Percentiles rank a stretch among this genome's conserved stretches.
These are phyloP conservation scores for Bradypodion pumilum DNA, from an alignment of 2,797 vertebrate species.

Conservation along the genomic window DNA sequence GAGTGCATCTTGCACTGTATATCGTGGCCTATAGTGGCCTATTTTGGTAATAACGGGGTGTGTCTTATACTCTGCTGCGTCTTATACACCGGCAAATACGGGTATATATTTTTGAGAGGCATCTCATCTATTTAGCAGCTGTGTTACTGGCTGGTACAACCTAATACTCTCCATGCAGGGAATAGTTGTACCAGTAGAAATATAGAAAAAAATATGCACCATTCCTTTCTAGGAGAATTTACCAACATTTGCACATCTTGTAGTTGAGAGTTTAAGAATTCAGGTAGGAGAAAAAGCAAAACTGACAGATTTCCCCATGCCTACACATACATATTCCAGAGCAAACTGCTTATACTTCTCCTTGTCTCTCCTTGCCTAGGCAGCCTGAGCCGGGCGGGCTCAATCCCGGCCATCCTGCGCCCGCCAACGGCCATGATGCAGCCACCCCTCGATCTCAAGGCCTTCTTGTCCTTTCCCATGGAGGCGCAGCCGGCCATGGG, in stretches of 20 bases:
- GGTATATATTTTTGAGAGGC: background rate
- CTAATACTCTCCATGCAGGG: background rate
- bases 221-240: background rate
- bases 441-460: conserved; percentile 90
- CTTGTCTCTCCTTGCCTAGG: conserved; percentile 71
- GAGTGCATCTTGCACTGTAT: no score
- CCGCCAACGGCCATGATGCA: conserved; percentile 84
- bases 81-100: no score
- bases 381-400: conserved; percentile 87
- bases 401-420: conserved; percentile 85
- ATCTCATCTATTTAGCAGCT: background rate
- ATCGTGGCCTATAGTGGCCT: no score
- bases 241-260: background rate
- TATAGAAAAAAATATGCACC: no score
- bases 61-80: no score
- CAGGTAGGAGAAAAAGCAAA: background rate
- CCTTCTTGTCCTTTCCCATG: conserved; percentile 88
- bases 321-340: background rate
- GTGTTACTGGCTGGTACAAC: background rate
- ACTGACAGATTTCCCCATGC: background rate
- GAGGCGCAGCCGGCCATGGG: conserved; percentile 84
- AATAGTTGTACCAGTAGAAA: no score
- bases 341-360: conserved; percentile 8
- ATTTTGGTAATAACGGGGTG: no score
- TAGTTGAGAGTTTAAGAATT: background rate